phyloP scores from a whole-genome alignment of 2,797 vertebrate genomes.

The Gambusia yucatana region DNA sequence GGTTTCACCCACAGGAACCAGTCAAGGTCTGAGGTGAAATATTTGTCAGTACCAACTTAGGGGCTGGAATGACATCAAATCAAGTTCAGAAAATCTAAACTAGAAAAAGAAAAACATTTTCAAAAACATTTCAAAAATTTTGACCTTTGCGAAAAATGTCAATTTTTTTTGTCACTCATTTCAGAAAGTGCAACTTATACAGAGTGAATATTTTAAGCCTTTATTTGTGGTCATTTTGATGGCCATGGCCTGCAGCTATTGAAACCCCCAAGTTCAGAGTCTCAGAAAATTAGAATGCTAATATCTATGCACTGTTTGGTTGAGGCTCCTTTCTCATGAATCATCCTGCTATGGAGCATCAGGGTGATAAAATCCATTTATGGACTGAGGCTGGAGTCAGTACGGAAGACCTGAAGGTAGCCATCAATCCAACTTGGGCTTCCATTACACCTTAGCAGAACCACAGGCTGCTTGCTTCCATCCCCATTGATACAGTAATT shows the following conservation, averaged over 20 bases:
- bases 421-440: no score
- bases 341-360: no score
- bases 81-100: not conserved
- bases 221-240: not conserved
- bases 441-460: no score
- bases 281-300: not conserved
- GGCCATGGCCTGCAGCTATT: not conserved
- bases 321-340: no score
- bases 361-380: no score
- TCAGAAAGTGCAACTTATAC: not conserved
- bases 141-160: not conserved
- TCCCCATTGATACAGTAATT: no score
- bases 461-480: no score
- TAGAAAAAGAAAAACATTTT: not conserved
- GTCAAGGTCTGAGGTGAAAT: not conserved
- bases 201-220: not conserved
- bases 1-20: not conserved
- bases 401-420: no score
- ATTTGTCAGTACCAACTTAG: not conserved
- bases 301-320: not conserved
- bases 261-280: not conserved
- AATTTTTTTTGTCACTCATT: not conserved
- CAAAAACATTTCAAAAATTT: not conserved
- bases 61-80: not conserved
- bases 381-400: no score